Base-by-base conservation (phyloP, 2,888 invertebrate species). In the Phyto melanocephala region DNA sequence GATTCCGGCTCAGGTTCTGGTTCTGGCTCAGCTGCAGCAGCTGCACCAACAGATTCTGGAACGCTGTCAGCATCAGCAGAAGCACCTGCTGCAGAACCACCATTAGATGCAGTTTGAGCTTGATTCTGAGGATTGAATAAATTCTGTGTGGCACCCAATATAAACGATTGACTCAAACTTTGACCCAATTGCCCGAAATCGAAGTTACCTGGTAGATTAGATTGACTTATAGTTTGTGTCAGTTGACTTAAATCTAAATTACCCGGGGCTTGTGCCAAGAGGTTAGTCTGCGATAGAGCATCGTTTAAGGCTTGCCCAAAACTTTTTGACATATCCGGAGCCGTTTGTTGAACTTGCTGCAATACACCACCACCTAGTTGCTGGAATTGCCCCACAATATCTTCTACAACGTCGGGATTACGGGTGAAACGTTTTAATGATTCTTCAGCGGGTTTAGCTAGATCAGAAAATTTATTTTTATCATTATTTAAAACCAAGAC, bases 401-500 rank as follows among this genome's bases (percentile, higher is more conserved):
- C 71, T 1, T 75, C 40, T 8, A 75, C 17, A n/a, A 40, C 65
- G 22, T 71, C 79, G 0, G 82, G 82, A 60, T 75, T 79, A 11
- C 82, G 82, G 3, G 65, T 67, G 11, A 79, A 56, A 54, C 82
- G 82, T 67, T 47, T 76, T 2, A 71, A 17, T 1, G 78, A 22
- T 17, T 72, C 56, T 17, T 74, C 72, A 24, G 20, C 67, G n/a
- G 60, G 62, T 13, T 62, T 42, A 7, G 40, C 50, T 67, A 74
- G 81, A 84, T 37, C 81, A 77, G 80, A 85, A 20, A 62, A 63
- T 60, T 68, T 80, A 22, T 86, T 85, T 6, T 85, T 84, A 54
- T 89, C 89, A 15, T 90, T 89, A 47, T 89, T 88, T 20, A 89
- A 74, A 8, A 89, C 88, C 4, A 89, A 82, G 1, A 89, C 87